Evolutionary conservation across 2,888 invertebrate genomes (phyloP), one percentile per base, ranked within the genome.

Genomic region (Drosophila dives): DNA sequence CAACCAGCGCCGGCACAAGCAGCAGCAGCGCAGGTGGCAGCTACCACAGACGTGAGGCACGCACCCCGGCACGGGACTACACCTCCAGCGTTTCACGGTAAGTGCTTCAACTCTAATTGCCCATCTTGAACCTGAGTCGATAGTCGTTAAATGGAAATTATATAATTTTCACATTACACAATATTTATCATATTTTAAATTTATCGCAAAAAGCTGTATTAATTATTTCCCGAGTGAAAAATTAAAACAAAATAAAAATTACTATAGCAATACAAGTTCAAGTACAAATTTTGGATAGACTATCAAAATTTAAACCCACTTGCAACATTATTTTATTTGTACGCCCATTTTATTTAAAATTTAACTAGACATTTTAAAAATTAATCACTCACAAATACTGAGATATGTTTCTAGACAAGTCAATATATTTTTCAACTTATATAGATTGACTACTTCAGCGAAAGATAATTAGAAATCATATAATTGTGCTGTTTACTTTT

Each of bases 21-120:
- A 55, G 75, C 45, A 64, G 56, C 49, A 59, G 64, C 33, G 55
- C 80, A 7, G 67, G 80, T 50, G 72, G 64, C 63, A 70, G 81
- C 53, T 92, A 91, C 64, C 89, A 90, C 54, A 83, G 91, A 34
- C 86, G 92, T 32, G 92, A 92, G n/a, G 75, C 82, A 12, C 89
- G 85, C 45, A 91, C 91, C 23, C 90, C 92, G 0, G 80, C 89
- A 0, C 75, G 89, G 11, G 92, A 92, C 53, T 87, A 91, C 64
- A 89, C 90, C 26, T 81, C 87, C 34, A 91, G 88, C 81, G 85
- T 91, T 77, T 89, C 91, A 20, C 91, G 92, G 91, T 92, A 65
- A 79, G 78, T 62, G 17, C 15, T 40, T 10, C 0, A 33, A 23
- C 0, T n/a, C 6, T 3, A n/a, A 26, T 12, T 23, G 1, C 20